A percentile compares a stretch with the other conserved stretches of the same genome.
phyloP scores from a whole-genome alignment of 2,113 vertebrate genomes.

The Prinia subflava region DNA sequence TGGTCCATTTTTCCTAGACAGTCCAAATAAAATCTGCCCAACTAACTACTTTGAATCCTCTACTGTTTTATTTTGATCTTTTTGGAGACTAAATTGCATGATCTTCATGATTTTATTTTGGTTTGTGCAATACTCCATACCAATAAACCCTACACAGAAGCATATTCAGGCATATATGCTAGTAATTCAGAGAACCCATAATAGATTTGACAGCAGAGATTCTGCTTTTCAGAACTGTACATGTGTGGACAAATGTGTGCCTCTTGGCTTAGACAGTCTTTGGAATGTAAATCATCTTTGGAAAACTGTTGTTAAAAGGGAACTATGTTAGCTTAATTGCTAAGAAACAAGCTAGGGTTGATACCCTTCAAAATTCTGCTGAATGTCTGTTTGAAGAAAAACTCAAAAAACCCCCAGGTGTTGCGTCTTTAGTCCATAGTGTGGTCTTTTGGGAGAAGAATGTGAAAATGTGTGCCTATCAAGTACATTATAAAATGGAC shows the following conservation, averaged over 20 bases:
- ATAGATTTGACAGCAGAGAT: neutral
- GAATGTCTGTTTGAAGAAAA: neutral
- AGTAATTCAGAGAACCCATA: neutral
- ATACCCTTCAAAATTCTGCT: neutral
- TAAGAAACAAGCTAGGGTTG: neutral
- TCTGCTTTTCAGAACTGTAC: neutral
- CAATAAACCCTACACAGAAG: neutral
- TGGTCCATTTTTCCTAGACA: neutral
- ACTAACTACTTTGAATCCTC: neutral
- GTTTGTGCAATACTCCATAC: neutral
- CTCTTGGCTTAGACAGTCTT: neutral
- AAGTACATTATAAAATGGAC: neutral
- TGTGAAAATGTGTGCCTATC: neutral
- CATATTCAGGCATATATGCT: neutral
- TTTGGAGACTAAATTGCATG: neutral
- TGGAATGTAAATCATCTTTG: neutral
- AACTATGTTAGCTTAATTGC: neutral
- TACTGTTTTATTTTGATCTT: neutral
- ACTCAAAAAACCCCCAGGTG: neutral
- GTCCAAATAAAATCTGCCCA: neutral
- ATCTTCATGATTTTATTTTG: conserved; percentile 6
- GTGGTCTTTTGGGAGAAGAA: neutral
- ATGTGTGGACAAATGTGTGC: neutral
- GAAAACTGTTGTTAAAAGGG: neutral
- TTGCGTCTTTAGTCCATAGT: neutral